Conservation (phyloP, 23 tunicate genomes). For the Pegea sp. region DNA sequence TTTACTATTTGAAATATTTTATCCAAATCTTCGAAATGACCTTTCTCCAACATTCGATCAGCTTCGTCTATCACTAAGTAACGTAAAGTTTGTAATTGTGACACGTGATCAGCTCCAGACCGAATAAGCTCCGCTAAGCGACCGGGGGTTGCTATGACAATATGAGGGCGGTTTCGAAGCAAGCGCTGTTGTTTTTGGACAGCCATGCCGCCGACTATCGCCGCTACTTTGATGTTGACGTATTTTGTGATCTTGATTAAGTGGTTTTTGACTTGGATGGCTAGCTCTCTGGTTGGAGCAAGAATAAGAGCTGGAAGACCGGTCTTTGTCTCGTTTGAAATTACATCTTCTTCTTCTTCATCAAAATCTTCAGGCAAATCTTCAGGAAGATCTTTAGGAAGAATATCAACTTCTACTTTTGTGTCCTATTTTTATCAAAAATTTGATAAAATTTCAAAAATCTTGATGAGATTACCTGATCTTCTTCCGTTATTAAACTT, state of each 20-base stretch:
- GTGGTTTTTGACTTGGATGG: conserved; percentile 71
- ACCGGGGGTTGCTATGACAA: conserved; percentile 91
- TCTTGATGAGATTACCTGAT: no score
- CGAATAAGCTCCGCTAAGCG: conserved; percentile 57
- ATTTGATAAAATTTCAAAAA: no score
- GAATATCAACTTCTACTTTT: no score
- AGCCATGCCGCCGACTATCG: conserved; percentile 93
- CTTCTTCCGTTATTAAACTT: no score
- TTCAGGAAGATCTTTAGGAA: neutral
- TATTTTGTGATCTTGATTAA: conserved; percentile 33
- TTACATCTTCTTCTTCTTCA: conserved; percentile 1
- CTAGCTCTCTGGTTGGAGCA: conserved; percentile 85
- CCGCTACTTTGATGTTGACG: conserved; percentile 19
- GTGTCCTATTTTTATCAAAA: no score
- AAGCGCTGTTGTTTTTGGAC: conserved; percentile 59
- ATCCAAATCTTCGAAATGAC: conserved; percentile 88
- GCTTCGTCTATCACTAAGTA: conserved; percentile 95
- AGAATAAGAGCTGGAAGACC: conserved; percentile 44
- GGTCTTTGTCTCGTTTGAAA: neutral
- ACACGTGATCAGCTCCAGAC: neutral
- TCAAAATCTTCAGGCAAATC: conserved; percentile 3
- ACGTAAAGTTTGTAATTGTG: neutral
- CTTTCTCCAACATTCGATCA: conserved; percentile 84
- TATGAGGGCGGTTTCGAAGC: conserved; percentile 47
- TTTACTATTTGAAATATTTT: conserved; percentile 37